Evolutionary conservation across 2,113 vertebrate genomes (phyloP).

Genomic region (Leucosticte australis): DNA sequence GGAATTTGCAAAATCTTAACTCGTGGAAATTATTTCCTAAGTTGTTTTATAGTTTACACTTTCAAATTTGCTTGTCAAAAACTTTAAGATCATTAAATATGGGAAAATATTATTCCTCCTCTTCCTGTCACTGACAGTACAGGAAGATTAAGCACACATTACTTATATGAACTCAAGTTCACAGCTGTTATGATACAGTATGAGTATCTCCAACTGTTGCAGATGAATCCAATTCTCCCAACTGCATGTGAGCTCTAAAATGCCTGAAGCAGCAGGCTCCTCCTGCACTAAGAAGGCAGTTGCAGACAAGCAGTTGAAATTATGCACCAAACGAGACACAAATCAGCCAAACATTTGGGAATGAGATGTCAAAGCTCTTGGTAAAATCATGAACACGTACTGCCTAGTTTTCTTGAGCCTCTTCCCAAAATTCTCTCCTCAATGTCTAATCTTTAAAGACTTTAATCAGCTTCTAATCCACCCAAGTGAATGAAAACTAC

Average conservation of each 20-base stretch:
- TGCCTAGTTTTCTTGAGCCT: background rate
- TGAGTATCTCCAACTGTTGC: constrained; percentile 48
- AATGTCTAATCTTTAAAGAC: background rate
- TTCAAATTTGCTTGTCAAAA: constrained; percentile 1
- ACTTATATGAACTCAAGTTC: constrained; percentile 31
- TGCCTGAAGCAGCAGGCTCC: background rate
- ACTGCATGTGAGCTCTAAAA: background rate
- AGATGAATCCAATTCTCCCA: background rate
- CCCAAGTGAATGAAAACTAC: background rate
- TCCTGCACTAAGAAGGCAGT: background rate
- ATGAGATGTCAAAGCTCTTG: background rate
- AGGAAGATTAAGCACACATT: constrained; percentile 21
- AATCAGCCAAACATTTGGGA: background rate
- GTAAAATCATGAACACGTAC: background rate
- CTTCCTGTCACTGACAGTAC: constrained; percentile 15
- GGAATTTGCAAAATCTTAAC: background rate
- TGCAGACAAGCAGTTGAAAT: background rate
- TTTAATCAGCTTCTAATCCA: background rate
- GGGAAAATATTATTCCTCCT: background rate
- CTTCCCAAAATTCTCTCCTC: background rate
- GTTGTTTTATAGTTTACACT: background rate
- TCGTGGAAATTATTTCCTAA: background rate
- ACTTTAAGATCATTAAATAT: background rate
- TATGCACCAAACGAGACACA: background rate
- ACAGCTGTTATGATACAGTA: constrained; percentile 23